Evolutionary conservation across 2,113 vertebrate species (phyloP).

Genomic region (Casuarius casuarius): DNA sequence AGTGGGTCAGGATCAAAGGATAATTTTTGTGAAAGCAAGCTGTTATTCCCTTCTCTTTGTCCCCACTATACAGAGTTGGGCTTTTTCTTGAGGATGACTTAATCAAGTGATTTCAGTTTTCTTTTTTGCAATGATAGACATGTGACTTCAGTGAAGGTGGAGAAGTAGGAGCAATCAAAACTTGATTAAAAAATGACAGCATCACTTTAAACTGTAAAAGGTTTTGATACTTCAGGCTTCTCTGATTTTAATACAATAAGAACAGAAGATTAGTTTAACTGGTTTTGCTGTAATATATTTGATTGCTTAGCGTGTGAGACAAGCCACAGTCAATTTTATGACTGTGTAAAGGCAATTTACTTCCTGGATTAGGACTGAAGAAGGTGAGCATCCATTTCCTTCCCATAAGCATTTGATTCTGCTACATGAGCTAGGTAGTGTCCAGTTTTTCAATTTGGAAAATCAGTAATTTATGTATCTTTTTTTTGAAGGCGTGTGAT

Average conservation of each 20-base stretch:
- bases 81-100: background rate
- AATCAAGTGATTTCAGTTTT: background rate
- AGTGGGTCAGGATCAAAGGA: background rate
- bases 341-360: background rate
- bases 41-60: background rate
- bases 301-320: background rate
- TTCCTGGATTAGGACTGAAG: background rate
- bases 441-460: background rate
- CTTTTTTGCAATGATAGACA: background rate
- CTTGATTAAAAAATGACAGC: background rate
- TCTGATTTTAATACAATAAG: background rate
- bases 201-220: background rate
- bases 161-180: background rate
- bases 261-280: background rate
- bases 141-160: background rate
- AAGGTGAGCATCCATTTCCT: background rate
- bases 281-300: background rate
- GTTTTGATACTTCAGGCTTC: background rate
- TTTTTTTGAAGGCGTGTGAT: background rate
- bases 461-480: background rate
- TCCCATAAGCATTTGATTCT: background rate
- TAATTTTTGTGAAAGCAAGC: background rate
- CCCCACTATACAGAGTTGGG: rapidly evolving
- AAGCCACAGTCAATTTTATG: background rate
- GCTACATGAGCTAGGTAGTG: background rate